Percentiles rank a stretch among this genome's conserved stretches.
phyloP scores from a whole-genome alignment of 2,797 vertebrate species.

The Carapus acus region DNA sequence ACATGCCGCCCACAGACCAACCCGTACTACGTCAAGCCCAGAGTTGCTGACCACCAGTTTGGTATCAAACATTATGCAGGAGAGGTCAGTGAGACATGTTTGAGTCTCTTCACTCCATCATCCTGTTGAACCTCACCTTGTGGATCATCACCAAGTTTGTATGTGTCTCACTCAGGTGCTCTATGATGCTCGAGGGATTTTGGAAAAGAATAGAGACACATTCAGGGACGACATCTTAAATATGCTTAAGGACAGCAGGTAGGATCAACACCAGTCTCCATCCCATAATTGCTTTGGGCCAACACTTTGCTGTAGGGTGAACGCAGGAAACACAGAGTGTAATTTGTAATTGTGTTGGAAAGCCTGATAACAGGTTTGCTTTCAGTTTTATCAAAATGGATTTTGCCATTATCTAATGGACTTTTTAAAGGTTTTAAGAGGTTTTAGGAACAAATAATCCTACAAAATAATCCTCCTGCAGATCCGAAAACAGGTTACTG shows the following conservation, averaged over 20 bases:
- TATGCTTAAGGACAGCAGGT: constrained; percentile 91
- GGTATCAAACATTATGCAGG: constrained; percentile 92
- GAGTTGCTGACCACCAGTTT: constrained; percentile 91
- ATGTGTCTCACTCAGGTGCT: constrained; percentile 71
- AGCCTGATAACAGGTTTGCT: background rate
- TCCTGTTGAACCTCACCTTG: too few species aligned
- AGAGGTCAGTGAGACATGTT: constrained; percentile 72
- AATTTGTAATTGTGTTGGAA: background rate
- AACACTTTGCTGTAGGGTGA: too few species aligned
- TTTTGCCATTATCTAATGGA: background rate
- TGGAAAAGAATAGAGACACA: constrained; percentile 92
- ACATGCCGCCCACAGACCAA: constrained; percentile 73
- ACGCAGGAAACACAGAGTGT: background rate
- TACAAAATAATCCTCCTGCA: background rate
- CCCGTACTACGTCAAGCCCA: constrained; percentile 87
- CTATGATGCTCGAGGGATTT: constrained; percentile 81
- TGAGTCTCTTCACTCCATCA: background rate
- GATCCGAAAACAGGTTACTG: background rate
- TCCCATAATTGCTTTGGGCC: too few species aligned
- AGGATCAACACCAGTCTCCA: too few species aligned
- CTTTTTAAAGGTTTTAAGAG: background rate
- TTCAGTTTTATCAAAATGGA: background rate
- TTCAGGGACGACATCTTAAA: constrained; percentile 90
- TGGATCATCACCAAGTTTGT: constrained; percentile 1
- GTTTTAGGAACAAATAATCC: background rate